These are phyloP conservation scores for Pilophorus perplexus DNA, from an alignment of 2,888 invertebrate genomes.

Conservation along the genomic window DNA sequence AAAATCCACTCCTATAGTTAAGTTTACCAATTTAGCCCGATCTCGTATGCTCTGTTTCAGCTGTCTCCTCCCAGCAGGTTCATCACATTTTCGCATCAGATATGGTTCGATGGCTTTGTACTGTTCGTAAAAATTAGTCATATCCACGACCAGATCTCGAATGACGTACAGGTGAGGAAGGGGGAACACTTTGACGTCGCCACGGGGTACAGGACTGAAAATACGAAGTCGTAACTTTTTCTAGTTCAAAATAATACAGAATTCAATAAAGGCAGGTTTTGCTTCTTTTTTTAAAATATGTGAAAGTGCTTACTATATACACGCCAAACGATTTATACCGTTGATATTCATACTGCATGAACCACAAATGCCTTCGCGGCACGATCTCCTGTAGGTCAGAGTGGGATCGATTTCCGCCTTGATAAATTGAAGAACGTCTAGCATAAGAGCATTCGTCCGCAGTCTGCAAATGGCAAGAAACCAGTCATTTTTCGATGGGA, in stretches of 20 bases:
- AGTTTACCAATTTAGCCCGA: conserved; percentile 72
- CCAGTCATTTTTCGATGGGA: too few species aligned
- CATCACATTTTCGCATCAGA: conserved; percentile 74
- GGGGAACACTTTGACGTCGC: conserved; percentile 85
- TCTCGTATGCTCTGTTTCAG: conserved; percentile 88
- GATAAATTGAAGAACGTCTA: conserved; percentile 94
- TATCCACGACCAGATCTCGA: conserved; percentile 89
- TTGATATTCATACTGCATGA: conserved; percentile 99
- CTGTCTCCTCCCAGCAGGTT: conserved; percentile 67
- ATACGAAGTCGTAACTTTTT: not conserved
- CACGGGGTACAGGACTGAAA: conserved; percentile 55
- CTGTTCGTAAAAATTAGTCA: conserved; percentile 94
- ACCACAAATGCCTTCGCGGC: conserved; percentile 97
- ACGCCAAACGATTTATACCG: conserved; percentile 91
- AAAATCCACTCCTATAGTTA: too few species aligned
- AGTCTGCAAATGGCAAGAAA: conserved; percentile 11
- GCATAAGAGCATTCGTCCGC: conserved; percentile 62
- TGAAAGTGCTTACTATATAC: conserved; percentile 62
- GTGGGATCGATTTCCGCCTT: conserved; percentile 96
- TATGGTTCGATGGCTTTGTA: conserved; percentile 94
- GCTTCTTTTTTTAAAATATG: too few species aligned
- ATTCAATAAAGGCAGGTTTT: too few species aligned
- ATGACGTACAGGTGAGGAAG: conserved; percentile 98
- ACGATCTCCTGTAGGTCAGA: conserved; percentile 91
- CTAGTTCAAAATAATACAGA: too few species aligned